A percentile compares a stretch with the other conserved stretches of the same genome.
These are phyloP conservation scores for Mus spicilegus DNA, from an alignment of 2,113 vertebrate species.

Conservation along the genomic window DNA sequence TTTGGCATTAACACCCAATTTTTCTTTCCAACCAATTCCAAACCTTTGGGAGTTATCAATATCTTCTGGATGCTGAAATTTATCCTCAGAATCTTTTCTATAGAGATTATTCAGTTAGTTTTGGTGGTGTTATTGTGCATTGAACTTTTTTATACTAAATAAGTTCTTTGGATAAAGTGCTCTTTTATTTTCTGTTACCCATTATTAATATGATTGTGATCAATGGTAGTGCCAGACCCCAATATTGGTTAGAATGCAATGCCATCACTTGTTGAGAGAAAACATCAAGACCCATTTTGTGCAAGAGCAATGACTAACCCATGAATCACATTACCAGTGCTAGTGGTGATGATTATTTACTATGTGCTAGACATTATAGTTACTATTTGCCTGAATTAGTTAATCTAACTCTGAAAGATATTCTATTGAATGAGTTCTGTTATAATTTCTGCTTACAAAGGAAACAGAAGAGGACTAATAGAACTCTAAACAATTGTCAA, in stretches of 20 bases:
- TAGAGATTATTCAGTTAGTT: not conserved
- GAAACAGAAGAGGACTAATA: not conserved
- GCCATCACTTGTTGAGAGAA: not conserved
- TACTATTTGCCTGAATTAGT: not conserved
- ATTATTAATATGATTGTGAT: not conserved
- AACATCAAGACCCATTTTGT: not conserved
- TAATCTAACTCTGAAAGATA: constrained; percentile 30
- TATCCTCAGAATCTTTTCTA: not conserved
- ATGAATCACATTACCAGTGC: not conserved
- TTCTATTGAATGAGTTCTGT: not conserved
- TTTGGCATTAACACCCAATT: not conserved
- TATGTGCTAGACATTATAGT: not conserved
- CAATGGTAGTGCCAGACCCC: not conserved
- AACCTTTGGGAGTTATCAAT: not conserved
- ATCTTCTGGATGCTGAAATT: not conserved
- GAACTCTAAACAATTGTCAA: not conserved
- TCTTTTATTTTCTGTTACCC: not conserved
- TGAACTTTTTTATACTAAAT: not conserved
- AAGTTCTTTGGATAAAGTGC: not conserved
- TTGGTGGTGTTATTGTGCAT: not conserved
- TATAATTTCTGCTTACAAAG: constrained; percentile 25
- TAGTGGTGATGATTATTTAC: not conserved
- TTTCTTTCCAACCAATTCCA: not conserved
- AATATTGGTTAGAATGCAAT: not conserved
- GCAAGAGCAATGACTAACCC: not conserved